Base-by-base conservation (phyloP, 1,140 invertebrate species). In the Temnothorax curvispinosus region DNA sequence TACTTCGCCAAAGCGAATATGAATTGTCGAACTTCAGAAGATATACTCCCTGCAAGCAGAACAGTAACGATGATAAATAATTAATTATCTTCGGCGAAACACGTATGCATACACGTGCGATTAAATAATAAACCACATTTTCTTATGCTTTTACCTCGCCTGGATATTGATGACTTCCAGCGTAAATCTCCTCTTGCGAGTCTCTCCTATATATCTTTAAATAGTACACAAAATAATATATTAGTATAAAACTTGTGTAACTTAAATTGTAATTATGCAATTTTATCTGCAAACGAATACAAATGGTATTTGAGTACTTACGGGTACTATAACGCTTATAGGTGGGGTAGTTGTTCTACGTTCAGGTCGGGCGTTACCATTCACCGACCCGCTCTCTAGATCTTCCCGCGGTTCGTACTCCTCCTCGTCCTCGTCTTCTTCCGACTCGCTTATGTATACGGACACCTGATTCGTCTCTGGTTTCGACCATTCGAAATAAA, bases 21-120 rank as follows among this genome's bases (percentile, higher is more conserved):
- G 99, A 99, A 96, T 99, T 99, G 96, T 99, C 99, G 95, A 99
- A 99, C 96, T 99, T 99, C 9, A 99, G 96, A 93, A 99, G 96
- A 96, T 99, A 99, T 54, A 99, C 98, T 54, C 99, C 99, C 94
- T 95, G 89, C 9, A 93, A 94, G 8, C 35, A 85, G 71, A 77
- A 89, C 58, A 75, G 27, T 74, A 67, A 88, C 21, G 52, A 52
- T 1, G 38, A 85, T 50, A 65, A 78, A 89, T 47, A 44, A 62
- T 64, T 64, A 81, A 81, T 56, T 56, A 72, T 44, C 3, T n/a
- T 67, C 7, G 1, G 8, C 5, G 15, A 56, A 15, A n/a, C 18
- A 54, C 0, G 0, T 18, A 47, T 13, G 62, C 13, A 47, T 32
- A 0, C 5, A 32, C 2, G 56, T 52, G 27, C 9, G 8, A 76